Evolutionary conservation across 2,888 invertebrate genomes (phyloP).

Genomic region (Portevinia maculata): DNA sequence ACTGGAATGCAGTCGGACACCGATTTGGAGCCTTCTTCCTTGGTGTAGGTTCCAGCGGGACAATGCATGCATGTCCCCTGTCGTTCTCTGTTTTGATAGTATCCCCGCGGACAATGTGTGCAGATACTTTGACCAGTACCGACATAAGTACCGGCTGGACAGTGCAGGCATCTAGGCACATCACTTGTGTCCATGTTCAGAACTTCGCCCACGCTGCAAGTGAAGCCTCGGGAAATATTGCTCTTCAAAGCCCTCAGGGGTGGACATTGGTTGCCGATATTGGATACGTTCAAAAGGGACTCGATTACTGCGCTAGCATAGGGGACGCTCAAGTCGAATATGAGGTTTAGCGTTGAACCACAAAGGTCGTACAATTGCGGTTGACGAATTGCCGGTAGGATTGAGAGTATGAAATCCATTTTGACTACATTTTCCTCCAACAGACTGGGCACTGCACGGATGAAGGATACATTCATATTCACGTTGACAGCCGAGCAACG

Average conservation of each 20-base stretch:
- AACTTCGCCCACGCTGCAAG: constrained; percentile 96
- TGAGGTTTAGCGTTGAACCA: constrained; percentile 95
- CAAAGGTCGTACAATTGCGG: constrained; percentile 97
- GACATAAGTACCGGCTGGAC: constrained; percentile 97
- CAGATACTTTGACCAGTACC: constrained; percentile 95
- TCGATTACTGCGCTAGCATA: constrained; percentile 95
- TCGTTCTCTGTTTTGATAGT: constrained; percentile 95
- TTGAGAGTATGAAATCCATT: constrained; percentile 94
- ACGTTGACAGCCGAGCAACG: constrained; percentile 97
- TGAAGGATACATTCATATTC: constrained; percentile 95
- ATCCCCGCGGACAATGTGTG: constrained; percentile 95
- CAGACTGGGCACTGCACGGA: constrained; percentile 91
- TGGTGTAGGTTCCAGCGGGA: constrained; percentile 96
- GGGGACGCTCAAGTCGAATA: constrained; percentile 96
- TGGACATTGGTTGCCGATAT: constrained; percentile 96
- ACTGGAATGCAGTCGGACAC: constrained; percentile 95
- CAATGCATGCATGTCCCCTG: constrained; percentile 96
- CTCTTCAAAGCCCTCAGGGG: constrained; percentile 94
- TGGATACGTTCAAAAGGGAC: constrained; percentile 93
- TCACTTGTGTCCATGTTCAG: constrained; percentile 96
- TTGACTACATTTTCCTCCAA: constrained; percentile 94
- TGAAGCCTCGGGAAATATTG: constrained; percentile 93
- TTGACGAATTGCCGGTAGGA: constrained; percentile 94
- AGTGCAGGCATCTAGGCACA: constrained; percentile 96
- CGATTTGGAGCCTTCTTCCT: constrained; percentile 94